Evolutionary conservation across 2,113 vertebrate species (phyloP).

Genomic region (Pseudopipra pipra): DNA sequence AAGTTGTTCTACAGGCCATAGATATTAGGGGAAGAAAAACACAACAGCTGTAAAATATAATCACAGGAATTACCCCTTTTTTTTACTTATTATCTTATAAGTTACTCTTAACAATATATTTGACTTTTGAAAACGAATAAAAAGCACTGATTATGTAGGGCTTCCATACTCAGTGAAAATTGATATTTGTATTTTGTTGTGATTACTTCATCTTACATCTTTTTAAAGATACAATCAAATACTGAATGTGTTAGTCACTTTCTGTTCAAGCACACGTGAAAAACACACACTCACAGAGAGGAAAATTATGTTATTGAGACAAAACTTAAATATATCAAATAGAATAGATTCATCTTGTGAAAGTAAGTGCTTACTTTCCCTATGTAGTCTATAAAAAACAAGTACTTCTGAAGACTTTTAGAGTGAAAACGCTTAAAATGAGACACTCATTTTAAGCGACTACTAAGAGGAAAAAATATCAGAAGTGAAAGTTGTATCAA

Average conservation of each 20-base stretch:
- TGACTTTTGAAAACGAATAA: constrained; percentile 19
- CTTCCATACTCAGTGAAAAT: constrained; percentile 39
- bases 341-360: not conserved
- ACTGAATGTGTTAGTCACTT: not conserved
- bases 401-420: not conserved
- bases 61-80: not conserved
- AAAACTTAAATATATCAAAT: not conserved
- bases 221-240: constrained; percentile 42
- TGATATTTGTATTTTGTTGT: not conserved
- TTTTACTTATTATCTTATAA: not conserved
- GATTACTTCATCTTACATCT: constrained; percentile 40
- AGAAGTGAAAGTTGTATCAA: not conserved
- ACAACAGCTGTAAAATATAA: not conserved
- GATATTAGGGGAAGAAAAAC: not conserved
- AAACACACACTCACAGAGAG: not conserved
- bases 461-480: not conserved
- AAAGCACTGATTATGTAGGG: constrained; percentile 26
- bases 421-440: not conserved
- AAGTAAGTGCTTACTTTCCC: not conserved
- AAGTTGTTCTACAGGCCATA: not conserved
- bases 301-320: constrained; percentile 18
- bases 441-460: not conserved
- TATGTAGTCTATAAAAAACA: not conserved
- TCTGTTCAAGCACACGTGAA: not conserved
- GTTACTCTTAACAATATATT: constrained; percentile 30